phyloP scores from a whole-genome alignment of 2,113 vertebrate species.

The Antechinus stuartii region DNA sequence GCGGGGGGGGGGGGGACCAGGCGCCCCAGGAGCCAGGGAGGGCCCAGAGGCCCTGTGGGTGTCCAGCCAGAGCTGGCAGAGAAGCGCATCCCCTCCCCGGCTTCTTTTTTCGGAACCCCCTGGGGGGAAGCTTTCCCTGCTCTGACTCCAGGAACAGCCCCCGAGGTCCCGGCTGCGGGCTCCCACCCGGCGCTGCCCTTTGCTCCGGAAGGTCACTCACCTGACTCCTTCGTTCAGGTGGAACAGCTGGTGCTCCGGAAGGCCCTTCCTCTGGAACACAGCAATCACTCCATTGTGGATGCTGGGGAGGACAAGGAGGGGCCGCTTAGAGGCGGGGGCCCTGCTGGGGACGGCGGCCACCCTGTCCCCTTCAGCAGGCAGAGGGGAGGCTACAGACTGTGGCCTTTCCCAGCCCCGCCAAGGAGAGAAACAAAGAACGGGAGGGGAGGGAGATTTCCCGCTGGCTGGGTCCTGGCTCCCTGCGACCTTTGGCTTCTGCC shows the following conservation, averaged over 20 bases:
- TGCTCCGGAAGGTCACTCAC: slow-evolving; percentile 82
- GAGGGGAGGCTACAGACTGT: neutral
- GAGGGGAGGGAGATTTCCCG: neutral
- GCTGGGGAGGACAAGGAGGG: slow-evolving; percentile 79
- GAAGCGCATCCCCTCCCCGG: no score
- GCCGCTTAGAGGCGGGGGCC: neutral
- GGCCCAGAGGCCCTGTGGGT: no score
- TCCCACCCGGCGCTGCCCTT: neutral
- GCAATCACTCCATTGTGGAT: slow-evolving; percentile 97
- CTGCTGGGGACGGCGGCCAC: neutral
- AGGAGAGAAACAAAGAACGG: neutral
- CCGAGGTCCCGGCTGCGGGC: neutral
- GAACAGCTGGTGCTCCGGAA: slow-evolving; percentile 95
- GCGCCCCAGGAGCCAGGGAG: no score
- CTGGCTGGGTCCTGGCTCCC: neutral
- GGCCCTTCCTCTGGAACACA: slow-evolving; percentile 95
- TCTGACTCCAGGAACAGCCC: neutral
- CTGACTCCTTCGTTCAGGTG: slow-evolving; percentile 97
- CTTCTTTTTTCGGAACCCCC: neutral
- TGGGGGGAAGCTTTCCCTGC: neutral
- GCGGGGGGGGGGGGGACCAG: no score
- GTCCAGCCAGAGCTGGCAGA: no score
- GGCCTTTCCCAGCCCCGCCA: neutral
- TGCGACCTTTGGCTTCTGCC: neutral
- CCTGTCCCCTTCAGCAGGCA: neutral